Conservation (phyloP, 2,888 invertebrate genomes). For the Trichopoda pennipes region DNA sequence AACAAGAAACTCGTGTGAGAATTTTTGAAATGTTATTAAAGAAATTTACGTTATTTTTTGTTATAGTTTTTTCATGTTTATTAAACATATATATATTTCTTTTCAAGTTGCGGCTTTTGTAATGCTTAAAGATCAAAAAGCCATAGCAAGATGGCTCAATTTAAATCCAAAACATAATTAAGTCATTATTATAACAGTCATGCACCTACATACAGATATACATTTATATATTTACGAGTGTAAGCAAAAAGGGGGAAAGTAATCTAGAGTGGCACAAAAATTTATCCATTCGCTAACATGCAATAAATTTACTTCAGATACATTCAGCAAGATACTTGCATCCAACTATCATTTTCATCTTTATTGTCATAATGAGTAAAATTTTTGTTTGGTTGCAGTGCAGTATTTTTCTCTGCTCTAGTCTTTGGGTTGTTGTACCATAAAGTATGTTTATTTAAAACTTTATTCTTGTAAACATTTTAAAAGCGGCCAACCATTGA, state of each 20-base stretch:
- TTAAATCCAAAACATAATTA: constrained; percentile 64
- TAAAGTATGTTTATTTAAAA: constrained; percentile 67
- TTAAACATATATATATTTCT: constrained; percentile 6
- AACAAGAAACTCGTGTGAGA: constrained; percentile 53
- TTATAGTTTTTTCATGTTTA: background rate
- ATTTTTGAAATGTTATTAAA: constrained; percentile 44
- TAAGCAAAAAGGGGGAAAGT: constrained; percentile 20
- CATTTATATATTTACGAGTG: constrained; percentile 13
- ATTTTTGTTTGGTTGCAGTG: constrained; percentile 4
- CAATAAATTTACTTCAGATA: constrained; percentile 33
- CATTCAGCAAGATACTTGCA: constrained; percentile 25
- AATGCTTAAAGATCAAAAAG: constrained; percentile 56
- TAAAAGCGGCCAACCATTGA: constrained; percentile 2
- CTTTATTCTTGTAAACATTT: constrained; percentile 57
- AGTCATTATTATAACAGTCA: constrained; percentile 61
- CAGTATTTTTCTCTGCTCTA: constrained; percentile 25
- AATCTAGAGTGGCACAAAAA: constrained; percentile 45
- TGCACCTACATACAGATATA: constrained; percentile 8
- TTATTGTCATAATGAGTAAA: constrained; percentile 45
- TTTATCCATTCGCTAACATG: constrained; percentile 30
- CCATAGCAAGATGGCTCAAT: constrained; percentile 38
- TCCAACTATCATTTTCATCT: constrained; percentile 41
- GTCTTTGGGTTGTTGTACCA: constrained; percentile 43
- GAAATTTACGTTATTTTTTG: constrained; percentile 29
- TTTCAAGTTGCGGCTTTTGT: constrained; percentile 46